Percentiles rank a stretch among this genome's conserved stretches.
Conservation (phyloP, 2,888 invertebrate species). For the Hybos culiciformis region DNA sequence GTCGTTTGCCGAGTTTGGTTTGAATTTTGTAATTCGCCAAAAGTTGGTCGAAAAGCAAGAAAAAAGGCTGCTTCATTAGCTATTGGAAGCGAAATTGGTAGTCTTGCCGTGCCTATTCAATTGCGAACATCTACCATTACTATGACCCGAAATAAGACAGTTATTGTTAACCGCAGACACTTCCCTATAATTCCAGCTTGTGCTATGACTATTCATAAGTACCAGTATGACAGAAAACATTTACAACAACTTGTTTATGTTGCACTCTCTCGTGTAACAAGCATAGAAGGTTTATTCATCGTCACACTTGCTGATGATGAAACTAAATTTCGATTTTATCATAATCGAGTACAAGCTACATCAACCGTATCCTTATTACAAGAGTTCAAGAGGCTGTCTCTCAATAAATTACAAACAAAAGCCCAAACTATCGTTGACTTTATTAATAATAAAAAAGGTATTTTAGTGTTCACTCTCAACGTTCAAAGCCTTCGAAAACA, state of each 20-base stretch:
- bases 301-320: slow-evolving; percentile 9
- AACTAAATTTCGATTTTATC: slow-evolving; percentile 10
- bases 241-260: slow-evolving; percentile 17
- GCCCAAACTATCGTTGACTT: no score
- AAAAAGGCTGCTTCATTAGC: slow-evolving; percentile 10
- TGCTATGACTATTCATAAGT: slow-evolving; percentile 20
- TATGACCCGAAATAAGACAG: slow-evolving; percentile 13
- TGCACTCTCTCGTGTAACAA: slow-evolving; percentile 18
- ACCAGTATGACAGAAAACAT: slow-evolving; percentile 16
- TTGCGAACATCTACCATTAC: slow-evolving; percentile 10
- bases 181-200: slow-evolving; percentile 17
- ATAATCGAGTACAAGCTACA: slow-evolving; percentile 7
- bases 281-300: slow-evolving; percentile 14
- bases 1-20: slow-evolving; percentile 11
- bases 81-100: slow-evolving; percentile 6
- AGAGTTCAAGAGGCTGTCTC: neutral
- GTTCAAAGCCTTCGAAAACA: no score
- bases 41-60: slow-evolving; percentile 11
- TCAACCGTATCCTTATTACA: slow-evolving; percentile 1
- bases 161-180: slow-evolving; percentile 16
- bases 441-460: no score
- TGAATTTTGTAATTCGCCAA: slow-evolving; percentile 7
- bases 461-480: no score
- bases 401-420: no score
- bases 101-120: slow-evolving; percentile 9